These are phyloP conservation scores for Taenaris catops DNA, from an alignment of 2,888 invertebrate species.

Conservation along the genomic window DNA sequence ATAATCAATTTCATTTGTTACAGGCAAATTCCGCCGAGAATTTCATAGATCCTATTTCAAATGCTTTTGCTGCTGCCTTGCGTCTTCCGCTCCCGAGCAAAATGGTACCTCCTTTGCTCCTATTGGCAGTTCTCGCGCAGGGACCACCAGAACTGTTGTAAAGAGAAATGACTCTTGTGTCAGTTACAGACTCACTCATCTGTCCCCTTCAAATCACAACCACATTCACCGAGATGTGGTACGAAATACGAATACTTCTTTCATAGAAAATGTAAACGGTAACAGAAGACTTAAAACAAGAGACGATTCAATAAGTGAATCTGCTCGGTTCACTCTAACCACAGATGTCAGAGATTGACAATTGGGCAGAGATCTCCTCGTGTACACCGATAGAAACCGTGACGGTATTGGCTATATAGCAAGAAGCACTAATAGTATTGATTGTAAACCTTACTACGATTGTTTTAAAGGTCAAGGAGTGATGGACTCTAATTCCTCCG, in stretches of 20 bases:
- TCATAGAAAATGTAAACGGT: conserved; percentile 68
- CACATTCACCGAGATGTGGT: conserved; percentile 57
- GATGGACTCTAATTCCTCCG: too few species aligned
- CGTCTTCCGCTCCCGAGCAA: conserved; percentile 43
- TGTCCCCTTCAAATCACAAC: conserved; percentile 70
- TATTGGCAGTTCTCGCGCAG: conserved; percentile 63
- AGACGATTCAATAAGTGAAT: conserved; percentile 66
- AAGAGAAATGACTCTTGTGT: conserved; percentile 69
- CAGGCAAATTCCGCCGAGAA: conserved; percentile 87
- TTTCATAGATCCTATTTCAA: conserved; percentile 85
- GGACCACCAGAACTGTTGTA: conserved; percentile 63
- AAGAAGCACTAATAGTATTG: conserved; percentile 62
- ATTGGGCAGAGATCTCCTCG: conserved; percentile 40
- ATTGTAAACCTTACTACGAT: conserved; percentile 69
- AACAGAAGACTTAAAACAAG: conserved; percentile 52
- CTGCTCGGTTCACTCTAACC: conserved; percentile 58
- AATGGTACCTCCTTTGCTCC: conserved; percentile 68
- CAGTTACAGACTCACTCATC: conserved; percentile 64
- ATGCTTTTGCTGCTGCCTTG: conserved; percentile 72
- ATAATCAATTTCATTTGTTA: conserved; percentile 52
- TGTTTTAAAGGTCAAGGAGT: conserved; percentile 53
- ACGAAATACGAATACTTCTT: conserved; percentile 67
- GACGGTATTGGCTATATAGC: conserved; percentile 54
- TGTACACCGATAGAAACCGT: conserved; percentile 39
- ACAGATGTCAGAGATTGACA: conserved; percentile 70